Evolutionary conservation across 1,140 invertebrate genomes (phyloP).

Genomic region (Dryas iulia): DNA sequence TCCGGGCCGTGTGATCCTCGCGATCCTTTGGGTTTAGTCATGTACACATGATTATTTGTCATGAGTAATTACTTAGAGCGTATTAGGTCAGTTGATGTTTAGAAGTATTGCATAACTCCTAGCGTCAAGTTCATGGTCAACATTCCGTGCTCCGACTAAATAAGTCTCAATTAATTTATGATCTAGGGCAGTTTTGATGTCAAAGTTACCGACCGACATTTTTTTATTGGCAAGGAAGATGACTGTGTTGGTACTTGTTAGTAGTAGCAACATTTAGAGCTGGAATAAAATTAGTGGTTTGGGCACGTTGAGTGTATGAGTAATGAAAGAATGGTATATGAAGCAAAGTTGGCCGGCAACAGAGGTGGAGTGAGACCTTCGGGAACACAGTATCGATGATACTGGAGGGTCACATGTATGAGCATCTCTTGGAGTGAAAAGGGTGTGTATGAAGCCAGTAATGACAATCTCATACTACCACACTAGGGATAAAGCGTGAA

Average conservation of each 20-base stretch:
- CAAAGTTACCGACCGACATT: slow-evolving; percentile 8
- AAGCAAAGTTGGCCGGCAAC: no score
- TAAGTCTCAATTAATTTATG: slow-evolving; percentile 24
- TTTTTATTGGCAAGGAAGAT: neutral
- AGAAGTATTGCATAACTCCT: slow-evolving; percentile 3
- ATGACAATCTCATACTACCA: no score
- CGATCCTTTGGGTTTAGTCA: slow-evolving; percentile 12
- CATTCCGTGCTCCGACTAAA: slow-evolving; percentile 9
- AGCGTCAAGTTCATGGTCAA: slow-evolving; percentile 22
- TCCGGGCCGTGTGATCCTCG: slow-evolving; percentile 5
- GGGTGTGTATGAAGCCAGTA: no score
- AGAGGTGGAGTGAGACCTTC: no score
- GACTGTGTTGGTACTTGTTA: neutral
- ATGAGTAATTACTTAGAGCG: slow-evolving; percentile 14
- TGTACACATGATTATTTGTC: slow-evolving; percentile 12
- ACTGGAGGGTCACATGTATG: no score
- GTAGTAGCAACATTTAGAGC: neutral
- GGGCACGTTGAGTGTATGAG: no score
- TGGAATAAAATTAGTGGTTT: no score
- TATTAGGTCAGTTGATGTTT: slow-evolving; percentile 18
- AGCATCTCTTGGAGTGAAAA: no score
- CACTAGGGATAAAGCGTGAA: no score
- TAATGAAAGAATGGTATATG: no score
- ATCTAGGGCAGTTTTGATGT: slow-evolving; percentile 15
- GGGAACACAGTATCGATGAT: no score